Evolutionary conservation across 2,888 invertebrate genomes (phyloP).

Genomic region (Trachelus stipa): DNA sequence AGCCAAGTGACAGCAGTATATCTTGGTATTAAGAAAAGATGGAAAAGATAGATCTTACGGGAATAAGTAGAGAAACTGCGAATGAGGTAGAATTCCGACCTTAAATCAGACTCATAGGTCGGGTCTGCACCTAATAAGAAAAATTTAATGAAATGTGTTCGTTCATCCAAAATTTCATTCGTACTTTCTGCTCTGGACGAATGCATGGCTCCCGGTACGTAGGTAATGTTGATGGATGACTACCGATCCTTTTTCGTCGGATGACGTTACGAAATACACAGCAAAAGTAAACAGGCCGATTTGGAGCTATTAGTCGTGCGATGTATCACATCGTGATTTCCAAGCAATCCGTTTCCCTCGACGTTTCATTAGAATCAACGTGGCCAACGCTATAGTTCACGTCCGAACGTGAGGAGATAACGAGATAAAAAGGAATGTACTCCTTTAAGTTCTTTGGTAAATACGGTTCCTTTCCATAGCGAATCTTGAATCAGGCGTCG

Average conservation of each 20-base stretch:
- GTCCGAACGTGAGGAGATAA: not conserved
- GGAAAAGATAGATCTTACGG: not conserved
- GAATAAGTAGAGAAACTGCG: not conserved
- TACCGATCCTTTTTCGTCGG: slow-evolving; percentile 13
- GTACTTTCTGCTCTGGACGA: not conserved
- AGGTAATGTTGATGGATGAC: slow-evolving; percentile 44
- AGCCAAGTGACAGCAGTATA: not conserved
- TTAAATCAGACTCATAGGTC: not conserved
- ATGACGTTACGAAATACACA: slow-evolving; percentile 34
- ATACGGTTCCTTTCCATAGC: slow-evolving; percentile 21
- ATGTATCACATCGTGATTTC: not conserved
- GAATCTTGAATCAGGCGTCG: slow-evolving; percentile 18
- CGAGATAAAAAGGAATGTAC: not conserved
- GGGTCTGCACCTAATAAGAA: not conserved
- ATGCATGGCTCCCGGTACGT: not conserved
- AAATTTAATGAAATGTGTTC: not conserved
- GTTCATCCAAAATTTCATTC: not conserved
- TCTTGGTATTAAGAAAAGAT: not conserved
- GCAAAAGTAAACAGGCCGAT: slow-evolving; percentile 42
- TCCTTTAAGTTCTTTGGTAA: not conserved
- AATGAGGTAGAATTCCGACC: not conserved
- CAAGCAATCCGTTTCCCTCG: not conserved
- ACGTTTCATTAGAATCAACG: not conserved
- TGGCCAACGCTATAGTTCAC: not conserved
- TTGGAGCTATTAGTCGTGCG: not conserved